A percentile compares a stretch with the other conserved stretches of the same genome.
phyloP scores from a whole-genome alignment of 2,113 vertebrate species.

The Trochalopteron elliotii region DNA sequence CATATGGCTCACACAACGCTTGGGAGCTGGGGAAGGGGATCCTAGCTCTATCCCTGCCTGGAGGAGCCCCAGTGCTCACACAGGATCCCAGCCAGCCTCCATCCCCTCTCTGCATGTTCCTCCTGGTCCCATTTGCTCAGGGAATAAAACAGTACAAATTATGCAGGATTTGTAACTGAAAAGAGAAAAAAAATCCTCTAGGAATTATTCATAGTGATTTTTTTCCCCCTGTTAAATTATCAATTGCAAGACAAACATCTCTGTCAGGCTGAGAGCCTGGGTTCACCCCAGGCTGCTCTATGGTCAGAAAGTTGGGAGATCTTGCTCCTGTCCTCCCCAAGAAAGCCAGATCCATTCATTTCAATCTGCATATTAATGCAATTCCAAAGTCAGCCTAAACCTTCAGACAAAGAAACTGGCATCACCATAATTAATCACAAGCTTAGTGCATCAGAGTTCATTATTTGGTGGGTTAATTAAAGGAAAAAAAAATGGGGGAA shows the following conservation, averaged over 20 bases:
- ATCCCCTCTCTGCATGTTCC: too few relatives aligned
- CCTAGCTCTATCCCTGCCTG: neutral
- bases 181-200: neutral
- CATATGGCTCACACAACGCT: rapidly evolving
- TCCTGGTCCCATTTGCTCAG: rapidly evolving
- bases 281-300: neutral
- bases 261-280: neutral
- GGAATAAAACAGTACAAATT: neutral
- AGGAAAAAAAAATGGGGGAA: neutral
- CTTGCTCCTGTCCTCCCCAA: neutral
- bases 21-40: neutral
- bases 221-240: neutral
- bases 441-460: neutral
- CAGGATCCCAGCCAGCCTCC: too few relatives aligned
- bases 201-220: neutral
- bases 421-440: neutral
- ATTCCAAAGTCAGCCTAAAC: neutral
- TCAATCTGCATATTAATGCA: neutral
- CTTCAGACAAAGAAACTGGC: neutral
- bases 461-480: neutral
- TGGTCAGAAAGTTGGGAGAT: neutral
- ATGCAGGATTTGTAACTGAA: neutral
- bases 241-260: neutral
- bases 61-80: neutral
- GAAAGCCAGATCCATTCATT: neutral